Evolutionary conservation across 2,797 vertebrate genomes (phyloP).

Genomic region (Tadarida brasiliensis): DNA sequence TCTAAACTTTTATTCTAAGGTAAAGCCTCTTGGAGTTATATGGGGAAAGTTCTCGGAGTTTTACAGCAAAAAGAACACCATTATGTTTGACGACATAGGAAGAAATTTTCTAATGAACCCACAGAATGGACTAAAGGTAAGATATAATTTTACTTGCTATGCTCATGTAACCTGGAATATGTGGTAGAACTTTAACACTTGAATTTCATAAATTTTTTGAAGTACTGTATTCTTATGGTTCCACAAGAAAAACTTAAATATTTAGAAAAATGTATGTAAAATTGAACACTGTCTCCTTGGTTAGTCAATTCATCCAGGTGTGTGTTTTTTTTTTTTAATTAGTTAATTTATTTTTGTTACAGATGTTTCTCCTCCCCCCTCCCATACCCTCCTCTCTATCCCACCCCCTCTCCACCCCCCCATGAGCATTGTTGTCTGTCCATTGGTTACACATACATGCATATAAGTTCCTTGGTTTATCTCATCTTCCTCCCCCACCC

Average conservation of each 20-base stretch:
- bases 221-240: neutral
- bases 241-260: neutral
- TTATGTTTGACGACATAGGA: constrained; percentile 99
- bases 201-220: neutral
- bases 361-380: too few species aligned
- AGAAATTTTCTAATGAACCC: constrained; percentile 99
- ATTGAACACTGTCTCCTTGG: neutral
- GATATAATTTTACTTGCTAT: constrained; percentile 53
- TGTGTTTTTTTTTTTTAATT: neutral
- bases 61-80: constrained; percentile 98
- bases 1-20: constrained; percentile 88
- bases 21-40: constrained; percentile 98
- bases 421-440: too few species aligned
- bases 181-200: neutral
- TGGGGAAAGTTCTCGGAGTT: constrained; percentile 98
- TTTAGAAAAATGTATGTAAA: constrained; percentile 39
- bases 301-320: neutral
- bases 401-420: too few species aligned
- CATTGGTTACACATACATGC: too few species aligned
- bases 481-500: too few species aligned
- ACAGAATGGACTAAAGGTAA: constrained; percentile 98
- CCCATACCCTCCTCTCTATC: too few species aligned
- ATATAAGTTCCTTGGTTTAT: too few species aligned
- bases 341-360: too few species aligned
- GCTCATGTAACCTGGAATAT: neutral